Evolutionary conservation across 2,113 vertebrate genomes (phyloP).

Genomic region (Colistium nudipinnis): DNA sequence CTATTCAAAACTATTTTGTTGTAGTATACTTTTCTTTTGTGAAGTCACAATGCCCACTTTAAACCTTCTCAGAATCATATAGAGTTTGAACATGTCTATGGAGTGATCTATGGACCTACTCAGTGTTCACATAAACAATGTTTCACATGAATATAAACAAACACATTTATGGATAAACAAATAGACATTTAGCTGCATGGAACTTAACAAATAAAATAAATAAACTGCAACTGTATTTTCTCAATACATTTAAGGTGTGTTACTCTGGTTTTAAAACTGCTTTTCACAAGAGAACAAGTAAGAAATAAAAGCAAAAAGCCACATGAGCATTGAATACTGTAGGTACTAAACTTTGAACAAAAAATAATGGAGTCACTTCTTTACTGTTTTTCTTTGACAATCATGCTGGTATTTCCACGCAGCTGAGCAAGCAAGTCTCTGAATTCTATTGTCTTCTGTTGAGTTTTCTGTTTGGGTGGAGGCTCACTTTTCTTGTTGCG

Average conservation of each 20-base stretch:
- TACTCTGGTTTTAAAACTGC: background rate
- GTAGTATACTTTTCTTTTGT: background rate
- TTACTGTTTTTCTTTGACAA: conserved; percentile 55
- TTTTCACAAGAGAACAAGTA: background rate
- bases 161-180: background rate
- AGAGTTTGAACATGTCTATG: background rate
- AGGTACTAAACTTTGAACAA: background rate
- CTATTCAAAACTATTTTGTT: background rate
- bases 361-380: background rate
- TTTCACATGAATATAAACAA: background rate
- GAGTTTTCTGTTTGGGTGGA: background rate
- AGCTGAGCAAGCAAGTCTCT: conserved; percentile 59
- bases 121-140: background rate
- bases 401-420: conserved; percentile 52
- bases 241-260: background rate
- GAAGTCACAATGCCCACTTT: background rate
- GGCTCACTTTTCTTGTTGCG: accelerated
- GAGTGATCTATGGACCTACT: background rate
- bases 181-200: background rate
- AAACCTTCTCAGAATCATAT: background rate
- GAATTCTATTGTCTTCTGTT: conserved; percentile 30
- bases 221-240: background rate
- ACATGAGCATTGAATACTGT: background rate
- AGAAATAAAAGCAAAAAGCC: background rate
- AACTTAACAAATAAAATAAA: conserved; percentile 3